phyloP scores from a whole-genome alignment of 2,888 invertebrate genomes.

The Molorchus minor region DNA sequence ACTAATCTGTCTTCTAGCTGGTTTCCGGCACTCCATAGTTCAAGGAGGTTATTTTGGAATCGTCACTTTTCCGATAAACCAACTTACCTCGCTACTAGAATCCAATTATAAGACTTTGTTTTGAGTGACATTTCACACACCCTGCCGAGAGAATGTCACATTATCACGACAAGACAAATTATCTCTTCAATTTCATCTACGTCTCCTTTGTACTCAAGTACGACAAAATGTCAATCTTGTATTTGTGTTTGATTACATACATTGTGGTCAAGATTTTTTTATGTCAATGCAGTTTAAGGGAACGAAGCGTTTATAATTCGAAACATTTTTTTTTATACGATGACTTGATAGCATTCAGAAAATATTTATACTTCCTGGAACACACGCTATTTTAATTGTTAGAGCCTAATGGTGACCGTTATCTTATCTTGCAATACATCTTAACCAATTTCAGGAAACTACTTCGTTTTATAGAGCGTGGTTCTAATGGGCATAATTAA shows the following conservation, averaged over 20 bases:
- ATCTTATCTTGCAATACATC: neutral
- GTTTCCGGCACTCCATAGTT: conserved; percentile 32
- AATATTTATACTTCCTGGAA: conserved; percentile 16
- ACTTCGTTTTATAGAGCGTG: neutral
- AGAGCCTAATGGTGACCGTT: neutral
- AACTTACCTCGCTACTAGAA: conserved; percentile 17
- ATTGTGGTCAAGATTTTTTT: too few relatives aligned
- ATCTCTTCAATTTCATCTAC: neutral
- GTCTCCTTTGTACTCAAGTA: too few relatives aligned
- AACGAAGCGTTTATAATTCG: too few relatives aligned
- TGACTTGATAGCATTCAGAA: conserved; percentile 1
- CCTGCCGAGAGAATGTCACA: conserved; percentile 10
- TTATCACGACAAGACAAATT: conserved; percentile 22
- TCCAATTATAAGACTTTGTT: conserved; percentile 23
- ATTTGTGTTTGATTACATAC: too few relatives aligned
- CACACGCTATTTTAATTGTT: conserved; percentile 14
- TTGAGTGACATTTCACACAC: conserved; percentile 19
- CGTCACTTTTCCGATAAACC: conserved; percentile 25
- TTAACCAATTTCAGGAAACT: conserved; percentile 6
- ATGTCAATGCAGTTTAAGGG: too few relatives aligned
- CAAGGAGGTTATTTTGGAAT: conserved; percentile 40
- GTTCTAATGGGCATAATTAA: neutral
- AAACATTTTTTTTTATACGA: too few relatives aligned
- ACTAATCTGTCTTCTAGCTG: conserved; percentile 44
- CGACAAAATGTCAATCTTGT: too few relatives aligned